Evolutionary conservation across 2,113 vertebrate genomes (phyloP), one percentile per base, ranked within the genome.

Genomic region (Gadus chalcogrammus): DNA sequence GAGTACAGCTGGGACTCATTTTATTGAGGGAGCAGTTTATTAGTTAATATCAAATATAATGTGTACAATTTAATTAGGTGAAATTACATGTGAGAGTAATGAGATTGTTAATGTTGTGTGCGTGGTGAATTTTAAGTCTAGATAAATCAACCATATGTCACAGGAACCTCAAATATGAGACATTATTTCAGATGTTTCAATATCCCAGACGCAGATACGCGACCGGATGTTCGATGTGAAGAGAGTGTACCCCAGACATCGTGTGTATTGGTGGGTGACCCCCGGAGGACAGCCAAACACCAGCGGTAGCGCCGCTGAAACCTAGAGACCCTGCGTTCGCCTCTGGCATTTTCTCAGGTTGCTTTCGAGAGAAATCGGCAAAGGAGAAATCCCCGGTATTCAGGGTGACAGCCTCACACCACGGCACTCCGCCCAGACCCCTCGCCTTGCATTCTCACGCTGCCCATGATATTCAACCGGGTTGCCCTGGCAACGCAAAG

Each of bases 401-500:
- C 78, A 81, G 81, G 78, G 70, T 83, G 84, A 81, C 82, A 82
- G 71, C 61, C 69, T 53, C 56, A 18, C 55, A 38, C 65, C 55
- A 38, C 65, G 61, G 72, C 66, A 27, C 61, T 77, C 60, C 66
- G 63, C 69, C 72, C 66, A 71, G 72, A 77, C 82, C 83, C 52
- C 67, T 76, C 60, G 76, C 81, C 79, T 69, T 63, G 68, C 72
- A 84, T 83, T 85, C 82, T 83, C 65, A 74, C 69, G 61, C 61
- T 42, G 60, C 74, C 86, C 82, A 84, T 89, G 87, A 87, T 88
- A 58, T 73, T 72, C 67, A 73, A 79, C 69, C 11, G 63, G 73
- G 87, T 88, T 88, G 72, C 88, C 85, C 85, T 38, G 82, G 85
- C 78, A 85, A 88, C 85, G 9, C 42, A 48, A 53, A 78, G 74